phyloP scores from a whole-genome alignment of 1,140 invertebrate species.

The Drosophila pseudoananassae region DNA sequence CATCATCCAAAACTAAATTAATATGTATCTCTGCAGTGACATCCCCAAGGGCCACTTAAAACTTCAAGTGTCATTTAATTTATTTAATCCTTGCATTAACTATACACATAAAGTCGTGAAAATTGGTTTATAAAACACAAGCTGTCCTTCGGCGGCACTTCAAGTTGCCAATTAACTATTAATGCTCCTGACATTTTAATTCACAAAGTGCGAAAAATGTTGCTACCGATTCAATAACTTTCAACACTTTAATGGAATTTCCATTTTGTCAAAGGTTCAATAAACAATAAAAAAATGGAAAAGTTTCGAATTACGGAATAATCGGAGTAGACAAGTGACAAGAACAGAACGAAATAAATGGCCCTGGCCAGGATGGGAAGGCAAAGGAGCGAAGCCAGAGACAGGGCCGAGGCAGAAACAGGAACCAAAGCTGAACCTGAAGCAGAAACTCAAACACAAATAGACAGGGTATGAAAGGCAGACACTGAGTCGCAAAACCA shows the following conservation, averaged over 20 bases:
- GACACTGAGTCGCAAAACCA: slow-evolving; percentile 4
- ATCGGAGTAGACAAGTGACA: slow-evolving; percentile 48
- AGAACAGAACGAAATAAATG: slow-evolving; percentile 35
- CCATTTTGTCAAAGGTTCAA: slow-evolving; percentile 20
- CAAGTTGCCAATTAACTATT: slow-evolving; percentile 12
- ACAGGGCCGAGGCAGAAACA: background rate
- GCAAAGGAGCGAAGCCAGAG: background rate
- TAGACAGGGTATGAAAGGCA: slow-evolving; percentile 15
- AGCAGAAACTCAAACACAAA: slow-evolving; percentile 17
- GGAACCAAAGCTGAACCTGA: slow-evolving; percentile 21
- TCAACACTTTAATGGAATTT: background rate
- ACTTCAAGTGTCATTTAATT: background rate
- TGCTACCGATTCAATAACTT: slow-evolving; percentile 12
- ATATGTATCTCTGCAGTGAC: background rate
- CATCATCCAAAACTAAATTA: background rate
- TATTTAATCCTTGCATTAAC: background rate
- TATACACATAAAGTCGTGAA: background rate
- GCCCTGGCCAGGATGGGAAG: slow-evolving; percentile 14
- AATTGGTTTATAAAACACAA: background rate
- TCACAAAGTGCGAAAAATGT: background rate
- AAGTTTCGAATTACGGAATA: slow-evolving; percentile 37
- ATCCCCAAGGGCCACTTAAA: background rate
- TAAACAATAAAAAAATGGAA: slow-evolving; percentile 6
- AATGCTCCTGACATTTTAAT: background rate
- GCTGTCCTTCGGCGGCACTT: background rate